phyloP scores from a whole-genome alignment of 2,888 invertebrate genomes.

The Colostygia pectinataria region DNA sequence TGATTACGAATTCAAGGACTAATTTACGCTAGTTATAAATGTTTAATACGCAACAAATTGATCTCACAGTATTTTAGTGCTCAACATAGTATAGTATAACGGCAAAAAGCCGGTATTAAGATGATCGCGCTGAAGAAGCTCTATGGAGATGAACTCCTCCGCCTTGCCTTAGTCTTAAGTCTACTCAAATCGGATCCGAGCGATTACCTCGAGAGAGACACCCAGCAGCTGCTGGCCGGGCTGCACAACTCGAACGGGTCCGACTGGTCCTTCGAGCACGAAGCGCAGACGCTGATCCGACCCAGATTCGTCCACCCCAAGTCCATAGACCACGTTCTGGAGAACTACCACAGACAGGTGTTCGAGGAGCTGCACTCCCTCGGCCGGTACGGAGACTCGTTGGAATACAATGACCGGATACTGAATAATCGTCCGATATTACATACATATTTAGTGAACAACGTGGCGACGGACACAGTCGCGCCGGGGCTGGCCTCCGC shows the following conservation, averaged over 20 bases:
- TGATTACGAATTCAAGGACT: constrained; percentile 17
- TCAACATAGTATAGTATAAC: constrained; percentile 48
- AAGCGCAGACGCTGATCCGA: constrained; percentile 80
- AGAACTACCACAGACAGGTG: constrained; percentile 87
- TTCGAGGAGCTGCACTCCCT: constrained; percentile 89
- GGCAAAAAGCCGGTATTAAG: constrained; percentile 24
- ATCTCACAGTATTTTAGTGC: constrained; percentile 74
- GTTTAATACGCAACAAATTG: constrained; percentile 49
- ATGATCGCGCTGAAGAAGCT: constrained; percentile 93
- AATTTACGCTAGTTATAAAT: constrained; percentile 34
- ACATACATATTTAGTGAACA: constrained; percentile 78
- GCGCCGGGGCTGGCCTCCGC: constrained; percentile 61
- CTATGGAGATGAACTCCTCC: constrained; percentile 91
- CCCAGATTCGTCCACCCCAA: constrained; percentile 87
- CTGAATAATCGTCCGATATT: constrained; percentile 61
- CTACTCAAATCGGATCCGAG: constrained; percentile 90
- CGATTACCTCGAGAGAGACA: constrained; percentile 84
- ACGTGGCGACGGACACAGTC: constrained; percentile 74
- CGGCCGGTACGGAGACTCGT: constrained; percentile 73
- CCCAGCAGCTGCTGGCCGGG: constrained; percentile 78
- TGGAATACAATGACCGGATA: constrained; percentile 72
- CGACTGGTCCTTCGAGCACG: constrained; percentile 85
- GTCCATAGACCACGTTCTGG: constrained; percentile 86
- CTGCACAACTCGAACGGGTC: constrained; percentile 86
- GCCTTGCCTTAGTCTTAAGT: constrained; percentile 91